phyloP scores from a whole-genome alignment of 2,888 invertebrate species.

The Chydorus sphaericus region DNA sequence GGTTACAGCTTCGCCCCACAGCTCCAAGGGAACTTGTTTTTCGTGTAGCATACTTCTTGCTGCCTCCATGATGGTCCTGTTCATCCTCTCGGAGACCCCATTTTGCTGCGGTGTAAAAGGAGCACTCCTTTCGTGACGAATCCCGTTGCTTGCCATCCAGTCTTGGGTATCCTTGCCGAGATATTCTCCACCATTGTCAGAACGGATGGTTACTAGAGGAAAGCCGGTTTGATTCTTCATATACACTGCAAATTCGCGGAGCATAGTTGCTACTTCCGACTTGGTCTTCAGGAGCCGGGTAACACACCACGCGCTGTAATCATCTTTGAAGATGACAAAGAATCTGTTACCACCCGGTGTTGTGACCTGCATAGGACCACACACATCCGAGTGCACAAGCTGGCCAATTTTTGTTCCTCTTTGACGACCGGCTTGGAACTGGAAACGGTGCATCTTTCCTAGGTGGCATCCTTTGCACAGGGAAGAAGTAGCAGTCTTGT shows the following conservation, averaged over 20 bases:
- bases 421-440: not conserved
- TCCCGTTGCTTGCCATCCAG: not conserved
- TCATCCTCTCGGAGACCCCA: not conserved
- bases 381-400: not conserved
- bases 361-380: not conserved
- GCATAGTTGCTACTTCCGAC: not conserved
- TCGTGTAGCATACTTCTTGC: not conserved
- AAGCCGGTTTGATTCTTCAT: conserved; percentile 3
- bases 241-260: not conserved
- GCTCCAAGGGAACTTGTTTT: not conserved
- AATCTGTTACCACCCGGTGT: too few relatives aligned
- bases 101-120: not conserved
- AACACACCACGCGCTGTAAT: not conserved
- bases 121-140: not conserved
- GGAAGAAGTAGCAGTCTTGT: not conserved
- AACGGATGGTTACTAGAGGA: not conserved
- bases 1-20: not conserved
- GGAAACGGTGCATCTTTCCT: not conserved
- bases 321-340: not conserved
- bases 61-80: not conserved
- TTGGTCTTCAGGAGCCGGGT: not conserved
- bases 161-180: not conserved
- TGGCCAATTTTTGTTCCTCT: not conserved
- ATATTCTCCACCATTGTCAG: not conserved
- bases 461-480: not conserved